These are phyloP conservation scores for Ennomos fuscantarius DNA, from an alignment of 2,888 invertebrate genomes.

Conservation along the genomic window DNA sequence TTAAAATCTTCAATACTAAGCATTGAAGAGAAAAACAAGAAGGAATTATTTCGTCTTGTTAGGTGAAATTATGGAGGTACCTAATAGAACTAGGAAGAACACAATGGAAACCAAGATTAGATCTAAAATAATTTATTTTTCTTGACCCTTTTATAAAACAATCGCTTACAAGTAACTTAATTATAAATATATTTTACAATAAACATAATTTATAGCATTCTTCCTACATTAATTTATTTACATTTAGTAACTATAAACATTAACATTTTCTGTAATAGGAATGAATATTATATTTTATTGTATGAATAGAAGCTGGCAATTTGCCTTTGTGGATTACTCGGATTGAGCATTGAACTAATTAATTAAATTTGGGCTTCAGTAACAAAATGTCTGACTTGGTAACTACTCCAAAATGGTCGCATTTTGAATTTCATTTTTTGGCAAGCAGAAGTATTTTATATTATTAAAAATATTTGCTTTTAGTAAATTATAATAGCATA, in stretches of 20 bases:
- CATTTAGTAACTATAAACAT: constrained; percentile 60
- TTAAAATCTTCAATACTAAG: too few relatives aligned
- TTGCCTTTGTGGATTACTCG: neutral
- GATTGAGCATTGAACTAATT: constrained; percentile 4
- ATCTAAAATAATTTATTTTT: constrained; percentile 84
- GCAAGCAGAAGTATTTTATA: too few relatives aligned
- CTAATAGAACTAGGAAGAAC: neutral
- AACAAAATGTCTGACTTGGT: constrained; percentile 4
- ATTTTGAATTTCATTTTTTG: too few relatives aligned
- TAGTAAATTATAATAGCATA: too few relatives aligned
- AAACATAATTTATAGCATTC: constrained; percentile 71
- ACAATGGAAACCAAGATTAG: constrained; percentile 43
- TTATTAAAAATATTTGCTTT: too few relatives aligned
- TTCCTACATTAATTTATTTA: constrained; percentile 59
- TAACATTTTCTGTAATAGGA: constrained; percentile 51
- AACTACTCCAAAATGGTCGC: neutral
- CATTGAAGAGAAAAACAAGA: too few relatives aligned
- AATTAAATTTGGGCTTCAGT: constrained; percentile 4
- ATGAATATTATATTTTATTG: constrained; percentile 17
- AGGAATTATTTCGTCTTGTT: too few relatives aligned
- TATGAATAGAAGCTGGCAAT: neutral
- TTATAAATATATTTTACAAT: constrained; percentile 69
- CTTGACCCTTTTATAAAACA: constrained; percentile 81
- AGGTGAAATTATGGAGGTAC: neutral
- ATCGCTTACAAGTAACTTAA: constrained; percentile 70